Percentiles rank a stretch among this genome's conserved stretches.
phyloP scores from a whole-genome alignment of 2,888 invertebrate species.

The Exocentrus adspersus region DNA sequence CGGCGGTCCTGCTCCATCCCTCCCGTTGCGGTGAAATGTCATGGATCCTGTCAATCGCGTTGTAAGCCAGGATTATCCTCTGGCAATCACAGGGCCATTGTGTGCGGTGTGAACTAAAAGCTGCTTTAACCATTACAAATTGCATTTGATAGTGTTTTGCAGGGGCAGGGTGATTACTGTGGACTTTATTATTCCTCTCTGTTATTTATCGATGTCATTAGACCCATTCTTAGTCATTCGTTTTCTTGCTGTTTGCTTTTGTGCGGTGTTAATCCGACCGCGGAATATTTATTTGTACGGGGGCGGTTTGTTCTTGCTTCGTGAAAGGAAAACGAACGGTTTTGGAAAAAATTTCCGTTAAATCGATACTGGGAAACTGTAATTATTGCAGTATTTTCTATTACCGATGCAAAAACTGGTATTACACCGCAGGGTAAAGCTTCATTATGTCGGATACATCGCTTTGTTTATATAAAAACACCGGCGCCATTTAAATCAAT shows the following conservation, averaged over 20 bases:
- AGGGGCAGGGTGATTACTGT: conserved; percentile 20
- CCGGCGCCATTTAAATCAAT: conserved; percentile 4
- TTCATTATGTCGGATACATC: too few species aligned
- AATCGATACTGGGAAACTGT: too few species aligned
- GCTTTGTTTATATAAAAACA: not conserved
- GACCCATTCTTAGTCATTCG: conserved; percentile 7
- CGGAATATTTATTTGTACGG: not conserved
- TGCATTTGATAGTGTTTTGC: conserved; percentile 38
- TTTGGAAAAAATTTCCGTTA: too few species aligned
- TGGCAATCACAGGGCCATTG: conserved; percentile 64
- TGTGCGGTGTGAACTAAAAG: conserved; percentile 63
- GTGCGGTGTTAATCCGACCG: not conserved
- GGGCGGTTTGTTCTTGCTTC: too few species aligned
- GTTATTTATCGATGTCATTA: conserved; percentile 9
- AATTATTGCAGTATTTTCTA: too few species aligned
- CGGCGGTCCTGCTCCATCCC: conserved; percentile 30
- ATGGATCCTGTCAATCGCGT: conserved; percentile 59
- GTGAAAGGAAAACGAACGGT: too few species aligned
- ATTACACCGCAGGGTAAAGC: too few species aligned
- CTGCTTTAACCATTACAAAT: conserved; percentile 52
- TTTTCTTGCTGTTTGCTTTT: not conserved
- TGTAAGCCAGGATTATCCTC: conserved; percentile 64
- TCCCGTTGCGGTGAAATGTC: conserved; percentile 38
- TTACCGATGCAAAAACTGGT: too few species aligned
- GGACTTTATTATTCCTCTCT: conserved; percentile 11